Evolutionary conservation across 2,797 vertebrate genomes (phyloP).

Genomic region (Artibeus lituratus): DNA sequence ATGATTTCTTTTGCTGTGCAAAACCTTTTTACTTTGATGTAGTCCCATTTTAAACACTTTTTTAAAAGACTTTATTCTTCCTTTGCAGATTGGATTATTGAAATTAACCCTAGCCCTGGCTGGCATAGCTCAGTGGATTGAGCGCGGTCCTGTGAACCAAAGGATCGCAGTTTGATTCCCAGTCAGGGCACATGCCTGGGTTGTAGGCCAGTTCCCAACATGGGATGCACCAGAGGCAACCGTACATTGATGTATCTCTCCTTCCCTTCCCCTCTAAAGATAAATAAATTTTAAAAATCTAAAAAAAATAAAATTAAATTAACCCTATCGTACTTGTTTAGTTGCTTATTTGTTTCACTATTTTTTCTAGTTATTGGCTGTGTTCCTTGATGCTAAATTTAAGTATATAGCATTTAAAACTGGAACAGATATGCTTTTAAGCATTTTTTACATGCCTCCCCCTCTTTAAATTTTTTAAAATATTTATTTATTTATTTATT

Average conservation of each 20-base stretch:
- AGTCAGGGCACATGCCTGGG: no score
- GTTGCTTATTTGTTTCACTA: background rate
- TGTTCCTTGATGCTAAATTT: constrained; percentile 28
- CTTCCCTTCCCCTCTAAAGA: no score
- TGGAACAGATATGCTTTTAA: background rate
- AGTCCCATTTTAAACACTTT: background rate
- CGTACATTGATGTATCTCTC: no score
- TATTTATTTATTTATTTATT: background rate
- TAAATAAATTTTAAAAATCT: no score
- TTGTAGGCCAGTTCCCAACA: no score
- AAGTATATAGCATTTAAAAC: background rate
- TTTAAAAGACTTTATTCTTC: background rate
- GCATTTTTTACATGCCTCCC: background rate
- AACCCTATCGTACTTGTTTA: background rate
- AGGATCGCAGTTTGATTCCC: no score
- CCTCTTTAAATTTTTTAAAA: no score
- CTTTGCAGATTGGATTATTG: constrained; percentile 8
- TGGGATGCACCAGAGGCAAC: no score
- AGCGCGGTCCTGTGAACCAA: no score
- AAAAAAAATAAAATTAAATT: background rate
- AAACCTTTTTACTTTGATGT: no score
- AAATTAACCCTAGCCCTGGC: background rate
- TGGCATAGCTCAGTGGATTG: no score
- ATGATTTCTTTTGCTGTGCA: no score
- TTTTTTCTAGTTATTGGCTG: constrained; percentile 4